phyloP scores from a whole-genome alignment of 37 sponge, comb jelly and placozoan species.

The Chondrosia reniformis region DNA sequence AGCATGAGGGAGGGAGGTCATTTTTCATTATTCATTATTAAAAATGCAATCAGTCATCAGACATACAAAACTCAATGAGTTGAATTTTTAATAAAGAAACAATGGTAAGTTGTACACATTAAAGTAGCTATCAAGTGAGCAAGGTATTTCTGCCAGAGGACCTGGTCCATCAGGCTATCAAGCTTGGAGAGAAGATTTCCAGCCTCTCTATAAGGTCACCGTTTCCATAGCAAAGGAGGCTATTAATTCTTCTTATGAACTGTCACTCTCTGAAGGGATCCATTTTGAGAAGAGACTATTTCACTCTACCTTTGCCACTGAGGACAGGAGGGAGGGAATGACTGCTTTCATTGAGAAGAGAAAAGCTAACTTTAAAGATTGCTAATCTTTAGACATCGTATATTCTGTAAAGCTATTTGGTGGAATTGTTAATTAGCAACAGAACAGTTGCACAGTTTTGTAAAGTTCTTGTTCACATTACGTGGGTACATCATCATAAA shows the following conservation, averaged over 20 bases:
- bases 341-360: conserved; percentile 92
- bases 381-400: too few species aligned
- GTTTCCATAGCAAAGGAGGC: conserved; percentile 86
- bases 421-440: too few species aligned
- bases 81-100: too few species aligned
- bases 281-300: conserved; percentile 89
- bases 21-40: too few species aligned
- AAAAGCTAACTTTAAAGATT: conserved; percentile 79
- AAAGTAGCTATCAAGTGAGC: too few species aligned
- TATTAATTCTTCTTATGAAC: conserved; percentile 77
- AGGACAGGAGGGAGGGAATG: conserved; percentile 95
- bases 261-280: conserved; percentile 73
- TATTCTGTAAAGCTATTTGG: too few species aligned
- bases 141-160: conserved; percentile 83
- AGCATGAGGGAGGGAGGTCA: conserved; percentile 69
- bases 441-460: too few species aligned
- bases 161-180: conserved; percentile 79
- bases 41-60: too few species aligned
- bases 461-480: too few species aligned
- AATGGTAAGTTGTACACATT: too few species aligned
- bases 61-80: too few species aligned
- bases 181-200: conserved; percentile 78
- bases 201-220: conserved; percentile 78
- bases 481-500: too few species aligned
- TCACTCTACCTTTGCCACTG: conserved; percentile 86